These are phyloP conservation scores for Seriola quinqueradiata DNA, from an alignment of 2,113 vertebrate genomes.

Conservation along the genomic window DNA sequence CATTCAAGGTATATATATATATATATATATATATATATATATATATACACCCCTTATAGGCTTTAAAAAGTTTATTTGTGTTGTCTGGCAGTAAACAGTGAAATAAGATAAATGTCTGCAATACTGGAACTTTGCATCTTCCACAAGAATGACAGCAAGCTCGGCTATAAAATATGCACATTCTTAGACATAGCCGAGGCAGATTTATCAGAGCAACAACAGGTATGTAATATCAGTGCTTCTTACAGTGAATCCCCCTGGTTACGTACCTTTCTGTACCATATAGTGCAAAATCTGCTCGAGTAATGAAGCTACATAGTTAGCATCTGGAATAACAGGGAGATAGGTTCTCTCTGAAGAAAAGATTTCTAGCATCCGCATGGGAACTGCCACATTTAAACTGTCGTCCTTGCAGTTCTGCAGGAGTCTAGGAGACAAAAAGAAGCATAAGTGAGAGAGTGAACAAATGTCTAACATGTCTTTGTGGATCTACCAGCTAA, in stretches of 20 bases:
- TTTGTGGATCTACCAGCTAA: slow-evolving; percentile 5
- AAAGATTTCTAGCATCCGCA: slow-evolving; percentile 98
- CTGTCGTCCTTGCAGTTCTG: slow-evolving; percentile 90
- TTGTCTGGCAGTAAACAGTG: not conserved
- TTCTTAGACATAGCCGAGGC: not conserved
- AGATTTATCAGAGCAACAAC: not conserved
- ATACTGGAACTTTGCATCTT: not conserved
- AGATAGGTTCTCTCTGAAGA: slow-evolving; percentile 93
- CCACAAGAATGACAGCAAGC: not conserved
- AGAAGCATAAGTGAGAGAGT: not conserved
- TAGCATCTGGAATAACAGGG: slow-evolving; percentile 89
- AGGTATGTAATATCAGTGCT: not conserved
- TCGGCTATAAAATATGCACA: not conserved
- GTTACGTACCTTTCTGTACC: slow-evolving; percentile 93
- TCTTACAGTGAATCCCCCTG: not conserved
- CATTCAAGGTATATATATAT: not conserved
- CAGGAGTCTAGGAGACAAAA: slow-evolving; percentile 86
- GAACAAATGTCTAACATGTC: not conserved
- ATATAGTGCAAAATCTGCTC: slow-evolving; percentile 99
- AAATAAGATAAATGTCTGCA: not conserved
- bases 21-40: not conserved
- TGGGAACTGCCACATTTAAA: slow-evolving; percentile 95
- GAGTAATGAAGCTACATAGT: slow-evolving; percentile 89
- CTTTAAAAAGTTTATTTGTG: not conserved
- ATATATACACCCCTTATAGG: not conserved